These are phyloP conservation scores for Pteronotus mesoamericanus DNA, from an alignment of 2,797 vertebrate species.

Conservation along the genomic window DNA sequence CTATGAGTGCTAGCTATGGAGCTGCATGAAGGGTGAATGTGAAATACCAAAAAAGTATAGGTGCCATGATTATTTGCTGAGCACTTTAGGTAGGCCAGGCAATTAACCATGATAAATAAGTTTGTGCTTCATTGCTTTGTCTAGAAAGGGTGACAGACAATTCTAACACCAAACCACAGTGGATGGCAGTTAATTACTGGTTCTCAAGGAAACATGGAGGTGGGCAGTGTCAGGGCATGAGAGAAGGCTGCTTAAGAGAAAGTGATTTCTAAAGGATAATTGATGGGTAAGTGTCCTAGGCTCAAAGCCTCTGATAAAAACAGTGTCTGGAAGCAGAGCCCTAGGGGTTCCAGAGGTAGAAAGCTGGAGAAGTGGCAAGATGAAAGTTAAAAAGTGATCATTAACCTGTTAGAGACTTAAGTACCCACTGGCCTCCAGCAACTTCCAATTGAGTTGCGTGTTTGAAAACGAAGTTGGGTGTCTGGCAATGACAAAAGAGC, in stretches of 20 bases:
- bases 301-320: neutral
- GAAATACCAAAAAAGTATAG: neutral
- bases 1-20: neutral
- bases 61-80: constrained; percentile 11
- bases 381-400: neutral
- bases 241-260: neutral
- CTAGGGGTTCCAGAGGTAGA: neutral
- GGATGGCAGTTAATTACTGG: neutral
- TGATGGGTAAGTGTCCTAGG: neutral
- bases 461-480: constrained; percentile 8
- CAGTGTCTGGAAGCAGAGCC: neutral
- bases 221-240: neutral
- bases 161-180: neutral
- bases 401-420: neutral
- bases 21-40: neutral
- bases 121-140: constrained; percentile 25
- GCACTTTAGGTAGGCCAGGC: neutral
- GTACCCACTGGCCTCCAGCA: neutral
- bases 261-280: neutral
- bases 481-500: neutral
- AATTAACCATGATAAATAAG: neutral
- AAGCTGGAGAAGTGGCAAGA: neutral
- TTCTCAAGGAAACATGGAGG: neutral
- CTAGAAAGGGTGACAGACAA: neutral
- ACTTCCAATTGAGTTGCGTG: neutral